Percentiles rank a stretch among this genome's conserved stretches.
Conservation (phyloP, 1,140 invertebrate genomes). For the Drosophila kanapiae region DNA sequence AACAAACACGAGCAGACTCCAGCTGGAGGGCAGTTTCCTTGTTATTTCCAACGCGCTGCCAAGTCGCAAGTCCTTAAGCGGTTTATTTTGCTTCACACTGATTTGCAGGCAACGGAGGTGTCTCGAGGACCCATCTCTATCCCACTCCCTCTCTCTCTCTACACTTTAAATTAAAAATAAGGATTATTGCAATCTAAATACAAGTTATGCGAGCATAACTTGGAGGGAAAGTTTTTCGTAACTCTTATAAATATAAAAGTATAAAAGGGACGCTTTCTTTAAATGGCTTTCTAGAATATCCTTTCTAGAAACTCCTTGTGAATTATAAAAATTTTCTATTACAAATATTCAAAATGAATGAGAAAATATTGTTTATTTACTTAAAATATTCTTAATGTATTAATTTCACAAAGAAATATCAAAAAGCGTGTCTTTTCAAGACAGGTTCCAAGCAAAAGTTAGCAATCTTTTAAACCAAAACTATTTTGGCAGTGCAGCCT, state of each 20-base stretch:
- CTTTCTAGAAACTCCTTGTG: neutral
- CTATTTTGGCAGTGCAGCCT: constrained; percentile 16
- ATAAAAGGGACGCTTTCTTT: neutral
- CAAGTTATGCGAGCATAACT: constrained; percentile 13
- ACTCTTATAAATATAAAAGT: neutral
- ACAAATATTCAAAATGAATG: neutral
- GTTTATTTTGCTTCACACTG: constrained; percentile 80
- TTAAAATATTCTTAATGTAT: neutral
- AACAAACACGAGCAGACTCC: constrained; percentile 30
- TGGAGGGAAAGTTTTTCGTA: neutral
- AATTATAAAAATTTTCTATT: neutral
- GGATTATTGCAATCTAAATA: constrained; percentile 34
- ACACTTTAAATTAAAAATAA: constrained; percentile 47
- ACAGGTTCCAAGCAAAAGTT: neutral
- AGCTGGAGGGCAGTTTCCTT: constrained; percentile 74
- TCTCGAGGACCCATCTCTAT: constrained; percentile 27
- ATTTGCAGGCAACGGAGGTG: constrained; percentile 70
- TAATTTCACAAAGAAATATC: neutral
- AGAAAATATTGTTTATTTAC: neutral
- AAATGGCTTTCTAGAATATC: neutral
- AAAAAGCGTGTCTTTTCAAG: too few relatives aligned
- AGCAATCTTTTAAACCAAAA: neutral
- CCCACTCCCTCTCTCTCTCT: neutral
- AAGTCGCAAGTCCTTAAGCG: constrained; percentile 82
- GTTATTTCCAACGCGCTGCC: constrained; percentile 75